Percentiles rank a stretch among this genome's conserved stretches.
Conservation (phyloP, 2,797 vertebrate genomes). For the Scyliorhinus canicula region DNA sequence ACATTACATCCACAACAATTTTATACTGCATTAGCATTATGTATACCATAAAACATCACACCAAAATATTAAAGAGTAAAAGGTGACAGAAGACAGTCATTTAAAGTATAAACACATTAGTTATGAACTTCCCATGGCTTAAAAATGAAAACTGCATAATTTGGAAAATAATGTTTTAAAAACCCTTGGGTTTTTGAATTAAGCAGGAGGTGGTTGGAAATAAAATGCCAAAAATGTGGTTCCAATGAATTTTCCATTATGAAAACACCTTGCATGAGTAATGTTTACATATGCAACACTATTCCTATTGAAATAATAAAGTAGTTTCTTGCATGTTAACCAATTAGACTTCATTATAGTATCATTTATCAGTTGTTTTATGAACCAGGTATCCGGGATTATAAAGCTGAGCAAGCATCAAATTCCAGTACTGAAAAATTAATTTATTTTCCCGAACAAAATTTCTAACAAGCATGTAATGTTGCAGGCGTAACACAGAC, state of each 20-base stretch:
- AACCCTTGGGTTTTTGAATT: neutral
- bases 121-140: neutral
- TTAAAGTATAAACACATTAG: neutral
- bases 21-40: no score
- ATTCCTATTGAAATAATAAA: neutral
- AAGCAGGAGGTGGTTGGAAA: neutral
- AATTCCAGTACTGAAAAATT: neutral
- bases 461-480: neutral
- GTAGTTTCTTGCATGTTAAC: neutral
- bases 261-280: neutral
- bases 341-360: neutral
- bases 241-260: neutral
- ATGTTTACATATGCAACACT: neutral
- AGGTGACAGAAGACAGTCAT: neutral
- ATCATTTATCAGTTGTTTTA: neutral
- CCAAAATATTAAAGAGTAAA: slow-evolving; percentile 4
- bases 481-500: neutral
- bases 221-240: neutral
- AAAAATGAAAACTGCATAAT: neutral
- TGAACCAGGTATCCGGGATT: neutral
- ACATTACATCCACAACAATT: neutral
- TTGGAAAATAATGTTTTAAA: neutral
- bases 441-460: neutral
- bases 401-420: neutral
- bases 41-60: neutral